Evolutionary conservation across 2,113 vertebrate genomes (phyloP), one percentile per base, ranked within the genome.

Genomic region (Sander vitreus): DNA sequence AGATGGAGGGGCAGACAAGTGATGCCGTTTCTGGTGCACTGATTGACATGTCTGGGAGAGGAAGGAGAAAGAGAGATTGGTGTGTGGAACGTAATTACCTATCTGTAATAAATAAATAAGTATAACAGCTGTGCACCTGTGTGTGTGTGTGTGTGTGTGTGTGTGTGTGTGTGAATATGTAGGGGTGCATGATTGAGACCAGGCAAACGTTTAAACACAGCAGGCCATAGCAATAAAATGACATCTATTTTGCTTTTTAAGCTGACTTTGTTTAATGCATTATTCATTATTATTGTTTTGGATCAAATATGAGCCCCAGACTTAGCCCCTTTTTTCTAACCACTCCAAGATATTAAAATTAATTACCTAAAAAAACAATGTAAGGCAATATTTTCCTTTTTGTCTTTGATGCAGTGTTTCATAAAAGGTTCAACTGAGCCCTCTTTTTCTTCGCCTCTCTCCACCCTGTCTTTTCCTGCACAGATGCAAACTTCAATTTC

Each of bases 401-500:
- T 69, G 27, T 59, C 83, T 86, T 76, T 78, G 74, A 76, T 80
- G 75, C 48, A 66, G 18, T 33, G 53, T 81, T 73, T 81, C 63
- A 71, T 63, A 36, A 78, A 73, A 69, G 80, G 45, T 84, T 78
- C 33, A 81, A 30, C 19, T 36, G 12, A 77, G 76, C 19, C 74
- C 15, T 69, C 10, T 23, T 79, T 69, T 65, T 51, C 66, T 39
- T 53, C 18, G 43, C 11, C 45, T 57, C 25, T 66, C 47, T 74
- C 50, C 54, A 76, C 57, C n/a, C 15, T 67, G 59, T 60, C 55
- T 80, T 73, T 54, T 77, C 72, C 65, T 39, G 27, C 65, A 73
- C 68, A 73, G 64, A 84, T 65, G 65, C 72, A 83, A 82, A 83
- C 76, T 81, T 69, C 30, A 84, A 45, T 83, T 81, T 76, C 65